These are phyloP conservation scores for Pygoscelis antarcticus DNA, from an alignment of 2,113 vertebrate genomes.

Conservation along the genomic window DNA sequence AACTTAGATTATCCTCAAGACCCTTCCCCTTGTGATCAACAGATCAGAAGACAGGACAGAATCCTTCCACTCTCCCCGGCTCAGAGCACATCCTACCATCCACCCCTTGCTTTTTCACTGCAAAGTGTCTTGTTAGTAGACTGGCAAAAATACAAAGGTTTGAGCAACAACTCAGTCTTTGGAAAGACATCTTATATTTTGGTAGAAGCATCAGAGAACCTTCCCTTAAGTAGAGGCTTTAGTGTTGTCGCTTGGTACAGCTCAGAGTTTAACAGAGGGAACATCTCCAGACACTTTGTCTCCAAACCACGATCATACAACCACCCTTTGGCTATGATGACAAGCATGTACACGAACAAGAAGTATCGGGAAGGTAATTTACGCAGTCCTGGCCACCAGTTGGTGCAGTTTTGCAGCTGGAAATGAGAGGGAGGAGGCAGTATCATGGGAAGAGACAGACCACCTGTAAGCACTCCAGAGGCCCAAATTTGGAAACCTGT, in stretches of 20 bases:
- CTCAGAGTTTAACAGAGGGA: background rate
- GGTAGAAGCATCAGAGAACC: background rate
- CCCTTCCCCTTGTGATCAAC: background rate
- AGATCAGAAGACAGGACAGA: background rate
- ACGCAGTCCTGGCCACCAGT: background rate
- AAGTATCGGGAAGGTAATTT: background rate
- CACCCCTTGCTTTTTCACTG: background rate
- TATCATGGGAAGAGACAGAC: background rate
- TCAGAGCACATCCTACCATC: background rate
- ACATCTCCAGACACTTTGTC: background rate
- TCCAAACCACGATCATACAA: background rate
- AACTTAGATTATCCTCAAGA: background rate
- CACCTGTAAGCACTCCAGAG: background rate
- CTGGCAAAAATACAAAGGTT: background rate
- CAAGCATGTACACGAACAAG: background rate
- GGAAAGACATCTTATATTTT: background rate
- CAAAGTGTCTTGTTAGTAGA: background rate
- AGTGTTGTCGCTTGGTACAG: background rate
- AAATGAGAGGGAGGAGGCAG: background rate
- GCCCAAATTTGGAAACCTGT: background rate
- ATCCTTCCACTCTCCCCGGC: background rate
- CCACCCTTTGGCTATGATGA: background rate
- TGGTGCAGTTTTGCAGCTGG: background rate
- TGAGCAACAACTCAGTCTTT: background rate
- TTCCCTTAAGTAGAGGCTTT: background rate